Percentiles rank a stretch among this genome's conserved stretches.
Evolutionary conservation across 2,113 vertebrate genomes (phyloP).

Genomic region (Gopherus flavomarginatus): DNA sequence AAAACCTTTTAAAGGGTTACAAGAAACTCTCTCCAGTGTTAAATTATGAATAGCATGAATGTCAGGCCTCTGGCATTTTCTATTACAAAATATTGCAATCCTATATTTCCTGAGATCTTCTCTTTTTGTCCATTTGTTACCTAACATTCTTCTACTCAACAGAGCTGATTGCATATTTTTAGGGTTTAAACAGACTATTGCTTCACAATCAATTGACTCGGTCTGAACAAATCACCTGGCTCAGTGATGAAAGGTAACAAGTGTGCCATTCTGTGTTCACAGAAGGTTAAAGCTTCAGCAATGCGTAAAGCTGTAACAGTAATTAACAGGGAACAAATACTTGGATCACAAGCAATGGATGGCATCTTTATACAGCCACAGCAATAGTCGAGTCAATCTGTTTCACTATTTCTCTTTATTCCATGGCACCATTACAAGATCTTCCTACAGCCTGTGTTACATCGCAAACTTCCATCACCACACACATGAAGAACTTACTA

Average conservation of each 20-base stretch:
- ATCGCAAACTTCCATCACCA: neutral
- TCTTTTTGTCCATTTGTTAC: conserved; percentile 33
- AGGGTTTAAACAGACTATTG: neutral
- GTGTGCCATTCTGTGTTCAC: accelerated
- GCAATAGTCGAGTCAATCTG: neutral
- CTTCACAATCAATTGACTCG: neutral
- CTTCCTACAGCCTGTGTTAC: too few relatives aligned
- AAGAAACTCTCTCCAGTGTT: neutral
- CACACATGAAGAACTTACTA: neutral
- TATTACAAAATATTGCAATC: accelerated
- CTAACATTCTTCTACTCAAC: neutral
- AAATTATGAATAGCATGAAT: neutral
- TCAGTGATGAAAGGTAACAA: neutral
- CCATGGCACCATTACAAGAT: neutral
- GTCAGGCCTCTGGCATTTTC: neutral
- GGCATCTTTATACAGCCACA: neutral
- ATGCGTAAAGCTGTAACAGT: accelerated
- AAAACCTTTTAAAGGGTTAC: accelerated
- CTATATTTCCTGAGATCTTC: neutral
- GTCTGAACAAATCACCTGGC: neutral
- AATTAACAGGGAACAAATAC: neutral
- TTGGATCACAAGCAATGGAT: neutral
- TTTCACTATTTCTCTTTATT: neutral
- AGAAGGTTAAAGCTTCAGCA: neutral
- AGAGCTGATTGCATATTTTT: accelerated